These are phyloP conservation scores for Acyrthosiphon pisum DNA, from an alignment of 1,140 invertebrate species.

Conservation along the genomic window DNA sequence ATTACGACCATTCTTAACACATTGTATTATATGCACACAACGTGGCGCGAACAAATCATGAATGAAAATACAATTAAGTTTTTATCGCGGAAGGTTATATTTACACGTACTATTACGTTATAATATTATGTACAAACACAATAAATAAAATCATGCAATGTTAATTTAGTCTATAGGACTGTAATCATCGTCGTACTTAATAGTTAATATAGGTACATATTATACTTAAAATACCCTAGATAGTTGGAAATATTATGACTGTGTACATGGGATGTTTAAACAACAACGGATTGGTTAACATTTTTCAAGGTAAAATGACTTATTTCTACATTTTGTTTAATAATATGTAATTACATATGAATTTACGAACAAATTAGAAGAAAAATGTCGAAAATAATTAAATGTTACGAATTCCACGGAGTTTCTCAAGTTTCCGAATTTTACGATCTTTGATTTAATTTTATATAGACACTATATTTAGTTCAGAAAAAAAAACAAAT, in stretches of 20 bases:
- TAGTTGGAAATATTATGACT: neutral
- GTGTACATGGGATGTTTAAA: neutral
- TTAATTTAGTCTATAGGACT: neutral
- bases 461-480: neutral
- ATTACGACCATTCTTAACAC: neutral
- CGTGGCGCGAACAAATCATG: neutral
- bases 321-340: neutral
- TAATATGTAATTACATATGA: neutral
- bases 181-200: neutral
- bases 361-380: neutral
- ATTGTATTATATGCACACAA: neutral
- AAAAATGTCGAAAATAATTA: neutral
- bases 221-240: neutral
- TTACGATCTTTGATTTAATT: neutral
- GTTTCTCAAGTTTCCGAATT: neutral
- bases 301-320: conserved; percentile 11
- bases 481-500: neutral
- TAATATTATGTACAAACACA: neutral
- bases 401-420: neutral
- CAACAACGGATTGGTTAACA: neutral
- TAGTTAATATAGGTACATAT: neutral
- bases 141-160: neutral
- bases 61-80: conserved; percentile 2
- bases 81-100: neutral
- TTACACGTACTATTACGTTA: neutral